These are phyloP conservation scores for Nudaria mundana DNA, from an alignment of 2,888 invertebrate genomes.

Conservation along the genomic window DNA sequence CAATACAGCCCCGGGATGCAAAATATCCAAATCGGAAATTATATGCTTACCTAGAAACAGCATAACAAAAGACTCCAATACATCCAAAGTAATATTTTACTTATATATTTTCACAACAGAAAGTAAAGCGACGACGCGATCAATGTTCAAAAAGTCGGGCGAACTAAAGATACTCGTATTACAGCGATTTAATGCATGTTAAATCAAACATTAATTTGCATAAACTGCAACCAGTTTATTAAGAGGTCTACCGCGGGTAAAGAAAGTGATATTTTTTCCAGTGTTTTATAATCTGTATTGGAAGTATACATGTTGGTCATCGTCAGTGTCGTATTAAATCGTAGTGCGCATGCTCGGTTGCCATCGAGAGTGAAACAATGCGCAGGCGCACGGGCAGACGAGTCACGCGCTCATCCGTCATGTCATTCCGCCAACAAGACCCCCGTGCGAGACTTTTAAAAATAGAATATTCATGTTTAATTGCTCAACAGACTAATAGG, in stretches of 20 bases:
- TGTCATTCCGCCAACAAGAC: constrained; percentile 36
- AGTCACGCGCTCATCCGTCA: constrained; percentile 55
- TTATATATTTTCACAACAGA: not conserved
- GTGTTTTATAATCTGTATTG: constrained; percentile 31
- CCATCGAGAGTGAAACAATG: constrained; percentile 44
- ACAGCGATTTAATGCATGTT: not conserved
- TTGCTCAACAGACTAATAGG: not conserved
- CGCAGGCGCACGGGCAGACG: constrained; percentile 28
- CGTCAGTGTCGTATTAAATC: constrained; percentile 35
- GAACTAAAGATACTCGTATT: not conserved
- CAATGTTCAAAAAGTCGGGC: not conserved
- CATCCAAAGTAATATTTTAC: not conserved
- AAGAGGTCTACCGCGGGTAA: constrained; percentile 7
- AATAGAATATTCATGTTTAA: constrained; percentile 15
- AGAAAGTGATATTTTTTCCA: constrained; percentile 34
- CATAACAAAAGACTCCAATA: not conserved
- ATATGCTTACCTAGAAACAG: not conserved
- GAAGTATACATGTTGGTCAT: constrained; percentile 25
- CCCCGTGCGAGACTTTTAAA: constrained; percentile 38
- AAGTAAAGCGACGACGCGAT: not conserved
- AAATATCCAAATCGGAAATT: no score
- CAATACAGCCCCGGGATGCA: no score
- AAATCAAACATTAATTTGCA: not conserved
- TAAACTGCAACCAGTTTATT: constrained; percentile 4
- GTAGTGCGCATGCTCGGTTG: constrained; percentile 32